Base-by-base conservation (phyloP, 2,113 vertebrate genomes). In the Leptobrachium leishanense region DNA sequence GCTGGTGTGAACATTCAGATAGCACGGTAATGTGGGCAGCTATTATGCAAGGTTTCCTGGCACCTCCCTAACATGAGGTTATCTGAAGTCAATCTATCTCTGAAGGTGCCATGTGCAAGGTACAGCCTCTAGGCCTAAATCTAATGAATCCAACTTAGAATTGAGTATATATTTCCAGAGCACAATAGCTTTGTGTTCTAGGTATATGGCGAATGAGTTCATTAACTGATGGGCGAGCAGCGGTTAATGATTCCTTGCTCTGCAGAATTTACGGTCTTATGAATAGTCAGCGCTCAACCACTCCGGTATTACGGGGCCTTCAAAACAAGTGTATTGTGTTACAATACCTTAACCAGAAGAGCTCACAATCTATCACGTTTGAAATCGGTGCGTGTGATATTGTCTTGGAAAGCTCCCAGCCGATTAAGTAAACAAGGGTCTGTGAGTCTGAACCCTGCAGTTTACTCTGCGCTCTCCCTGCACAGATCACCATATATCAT, bases 11-110 rank as follows among this genome's bases (percentile, higher is more conserved):
- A 59, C 63, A 71, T 20, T 53, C 5, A 79, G 77, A 79, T 79
- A 72, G 69, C 77, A 68, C 40, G 11, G 67, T 12, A 50, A 40
- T 54, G 12, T 5, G 77, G 62, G 59, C 3, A 69, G 69, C 62
- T 79, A 79, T 79, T 65, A 72, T 72, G 15, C 63, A 72, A 53
- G 9, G 15, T 79, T 79, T 79, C 77, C 77, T 63, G 59, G 39
- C 64, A 15, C 69, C 69, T 40, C 40, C 57, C 68, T 71, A 72
- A 20, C 3, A 8, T 72, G 55, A 64, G 57, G 57, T 78, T 43
- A 72, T 65, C 57, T 54, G 11, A 39, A n/a, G 31, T 54, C 62
- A 68, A 72, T 31, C 59, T 64, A 42, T 43, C 44, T 64, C 12
- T 42, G 40, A 46, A 31, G 69, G 59, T 66, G 44, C 69, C 44